Base-by-base conservation (phyloP, 1,140 invertebrate genomes). In the Pseudomyrmex concolor region DNA sequence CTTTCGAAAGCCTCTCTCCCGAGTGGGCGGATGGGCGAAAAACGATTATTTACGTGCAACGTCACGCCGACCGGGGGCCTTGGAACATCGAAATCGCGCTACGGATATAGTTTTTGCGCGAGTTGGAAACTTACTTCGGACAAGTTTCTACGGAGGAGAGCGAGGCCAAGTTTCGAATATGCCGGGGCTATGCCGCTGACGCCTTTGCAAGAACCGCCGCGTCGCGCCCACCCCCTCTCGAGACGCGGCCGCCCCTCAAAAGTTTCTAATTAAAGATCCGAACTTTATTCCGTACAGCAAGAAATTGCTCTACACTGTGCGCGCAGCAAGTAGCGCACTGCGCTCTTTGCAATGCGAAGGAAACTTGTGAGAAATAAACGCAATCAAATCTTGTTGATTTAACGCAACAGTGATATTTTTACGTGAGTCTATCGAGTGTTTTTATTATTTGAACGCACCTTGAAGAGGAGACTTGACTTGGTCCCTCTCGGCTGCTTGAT, bases 401-500 rank as follows among this genome's bases (percentile, higher is more conserved):
- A 5, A 43, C 8, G 25, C 50, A 22, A 59, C 54, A 45, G 15
- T 34, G 10, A n/a, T 60, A 57, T 55, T 55, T 68, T 13, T 34
- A 34, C 34, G 5, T 34, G 34, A 34, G 0, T 34, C 34, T 34
- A 34, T 34, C 34, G 34, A 34, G 87, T 50, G 54, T 25, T 66
- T 85, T 87, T 62, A 34, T 62, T 9, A 34, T 62, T 9, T 76
- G n/a, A 89, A 89, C 96, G 95, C 90, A 98, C 95, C 97, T 92
- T 97, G 97, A 84, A 97, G 95, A 45, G 97, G 97, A 91, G 97
- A 97, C 94, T 98, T 98, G 54, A 97, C 97, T 89, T 94, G 94
- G 91, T 98, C 97, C 86, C 97, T 95, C 91, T 97, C 97, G 89
- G 96, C 94, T 59, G 96, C 95, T 87, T 95, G 95, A 84, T 97